Base-by-base conservation (phyloP, 2,888 invertebrate genomes). In the Andrena marginata region DNA sequence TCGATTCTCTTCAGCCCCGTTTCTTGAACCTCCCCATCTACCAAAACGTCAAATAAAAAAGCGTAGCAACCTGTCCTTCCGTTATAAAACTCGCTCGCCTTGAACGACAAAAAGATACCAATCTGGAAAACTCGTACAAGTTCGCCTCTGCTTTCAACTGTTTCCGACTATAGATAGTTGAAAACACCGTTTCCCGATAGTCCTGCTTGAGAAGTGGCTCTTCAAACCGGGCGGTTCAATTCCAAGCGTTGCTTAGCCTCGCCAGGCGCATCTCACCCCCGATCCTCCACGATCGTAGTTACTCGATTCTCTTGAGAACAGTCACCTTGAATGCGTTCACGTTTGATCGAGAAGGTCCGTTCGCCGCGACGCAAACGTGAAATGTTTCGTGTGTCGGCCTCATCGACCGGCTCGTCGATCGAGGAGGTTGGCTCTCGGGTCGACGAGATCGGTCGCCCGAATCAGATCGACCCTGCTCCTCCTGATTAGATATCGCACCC, bases 401-500 rank as follows among this genome's bases (percentile, higher is more conserved):
- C 71, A 83, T 78, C 78, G 33, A 48, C 69, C 56, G 29, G 49
- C 20, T 2, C 83, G 77, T 8, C 83, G 77, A 60, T 80, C 56
- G 69, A 85, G 48, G n/a, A 63, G 13, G 20, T 35, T 31, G 29
- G 63, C 72, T 51, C 60, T 64, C 3, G 75, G 73, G 20, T 64
- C 79, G 64, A 78, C 60, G 54, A 76, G 62, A 65, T 75, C 65
- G 68, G 26, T 70, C 33, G 71, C 69, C 16, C 87, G 77, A 26
- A 77, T 76, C 63, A 80, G 48, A 29, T 79, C 84, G 60, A 86
- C 31, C 13, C 77, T 71, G 13, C 80, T 72, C 33, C 76, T 56
- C 13, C 75, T 70, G 54, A 85, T 82, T 62, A 85, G 64, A 72
- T 88, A 88, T 35, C 63, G 71, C 26, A 74, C 65, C n/a, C 72